Evolutionary conservation across 2,113 vertebrate species (phyloP).

Genomic region (Bufo gargarizans): DNA sequence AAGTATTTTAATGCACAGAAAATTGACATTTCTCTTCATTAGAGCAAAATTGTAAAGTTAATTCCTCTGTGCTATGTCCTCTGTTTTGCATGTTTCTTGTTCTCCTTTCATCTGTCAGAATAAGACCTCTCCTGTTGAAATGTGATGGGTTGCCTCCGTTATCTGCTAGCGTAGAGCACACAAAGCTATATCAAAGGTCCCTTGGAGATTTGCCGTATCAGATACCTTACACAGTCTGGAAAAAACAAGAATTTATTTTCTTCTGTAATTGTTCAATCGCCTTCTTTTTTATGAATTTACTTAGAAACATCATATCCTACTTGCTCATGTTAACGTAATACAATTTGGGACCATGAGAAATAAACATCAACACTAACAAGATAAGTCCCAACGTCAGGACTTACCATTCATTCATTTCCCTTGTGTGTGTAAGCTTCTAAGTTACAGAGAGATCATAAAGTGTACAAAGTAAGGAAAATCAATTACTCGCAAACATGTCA

Average conservation of each 20-base stretch:
- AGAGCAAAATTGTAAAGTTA: constrained; percentile 50
- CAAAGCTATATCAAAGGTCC: constrained; percentile 45
- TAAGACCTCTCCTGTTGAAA: constrained; percentile 55
- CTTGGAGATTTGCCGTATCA: constrained; percentile 42
- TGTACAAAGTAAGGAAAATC: constrained; percentile 22
- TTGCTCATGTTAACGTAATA: constrained; percentile 7
- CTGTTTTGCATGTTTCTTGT: constrained; percentile 56
- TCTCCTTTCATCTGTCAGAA: constrained; percentile 52
- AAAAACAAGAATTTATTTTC: constrained; percentile 21
- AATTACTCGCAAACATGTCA: constrained; percentile 31
- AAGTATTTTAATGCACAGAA: constrained; percentile 54
- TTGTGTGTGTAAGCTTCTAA: neutral
- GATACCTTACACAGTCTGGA: constrained; percentile 28
- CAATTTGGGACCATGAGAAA: constrained; percentile 24
- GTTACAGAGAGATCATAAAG: constrained; percentile 3
- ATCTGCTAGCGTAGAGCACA: constrained; percentile 20
- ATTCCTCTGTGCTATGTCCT: constrained; percentile 49
- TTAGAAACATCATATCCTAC: constrained; percentile 25
- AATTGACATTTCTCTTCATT: constrained; percentile 57
- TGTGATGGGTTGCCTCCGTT: constrained; percentile 50
- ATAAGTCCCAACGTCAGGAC: neutral
- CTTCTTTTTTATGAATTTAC: constrained; percentile 43
- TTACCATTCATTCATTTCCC: constrained; percentile 22
- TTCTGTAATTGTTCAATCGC: constrained; percentile 42
- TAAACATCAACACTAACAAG: constrained; percentile 45